Conservation (phyloP, 2,888 invertebrate species). For the Muscina levida region DNA sequence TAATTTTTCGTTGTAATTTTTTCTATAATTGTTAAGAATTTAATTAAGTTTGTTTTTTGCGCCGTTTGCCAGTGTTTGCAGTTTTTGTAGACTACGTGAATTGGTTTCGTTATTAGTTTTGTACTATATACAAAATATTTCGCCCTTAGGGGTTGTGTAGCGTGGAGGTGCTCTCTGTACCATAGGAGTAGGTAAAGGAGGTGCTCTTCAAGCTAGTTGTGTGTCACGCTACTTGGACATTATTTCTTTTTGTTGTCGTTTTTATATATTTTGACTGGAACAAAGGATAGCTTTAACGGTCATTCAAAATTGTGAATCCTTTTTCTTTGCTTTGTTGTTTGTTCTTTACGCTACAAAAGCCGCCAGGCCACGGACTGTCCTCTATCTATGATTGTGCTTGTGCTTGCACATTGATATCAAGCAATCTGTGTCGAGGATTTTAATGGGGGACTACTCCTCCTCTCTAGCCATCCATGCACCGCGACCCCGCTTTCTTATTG, state of each 20-base stretch:
- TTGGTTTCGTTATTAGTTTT: conserved; percentile 52
- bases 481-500: too few species aligned
- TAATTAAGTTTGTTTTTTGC: conserved; percentile 75
- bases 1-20: conserved; percentile 35
- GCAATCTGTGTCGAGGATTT: conserved; percentile 19
- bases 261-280: conserved; percentile 72
- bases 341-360: neutral
- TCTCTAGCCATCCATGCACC: neutral
- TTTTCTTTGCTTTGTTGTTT: conserved; percentile 32
- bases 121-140: too few species aligned
- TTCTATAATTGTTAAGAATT: conserved; percentile 69
- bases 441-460: neutral
- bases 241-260: conserved; percentile 68
- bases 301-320: conserved; percentile 42
- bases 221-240: neutral
- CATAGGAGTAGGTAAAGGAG: too few species aligned
- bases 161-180: too few species aligned
- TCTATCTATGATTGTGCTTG: too few species aligned
- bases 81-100: conserved; percentile 53
- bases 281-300: conserved; percentile 69
- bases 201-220: conserved; percentile 36
- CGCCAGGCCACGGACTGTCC: neutral
- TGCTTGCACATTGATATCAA: neutral
- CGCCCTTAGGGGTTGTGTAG: too few species aligned
- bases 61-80: too few species aligned